Evolutionary conservation across 2,888 invertebrate species (phyloP), one percentile per base, ranked within the genome.

Genomic region (Nymphalis urticae): DNA sequence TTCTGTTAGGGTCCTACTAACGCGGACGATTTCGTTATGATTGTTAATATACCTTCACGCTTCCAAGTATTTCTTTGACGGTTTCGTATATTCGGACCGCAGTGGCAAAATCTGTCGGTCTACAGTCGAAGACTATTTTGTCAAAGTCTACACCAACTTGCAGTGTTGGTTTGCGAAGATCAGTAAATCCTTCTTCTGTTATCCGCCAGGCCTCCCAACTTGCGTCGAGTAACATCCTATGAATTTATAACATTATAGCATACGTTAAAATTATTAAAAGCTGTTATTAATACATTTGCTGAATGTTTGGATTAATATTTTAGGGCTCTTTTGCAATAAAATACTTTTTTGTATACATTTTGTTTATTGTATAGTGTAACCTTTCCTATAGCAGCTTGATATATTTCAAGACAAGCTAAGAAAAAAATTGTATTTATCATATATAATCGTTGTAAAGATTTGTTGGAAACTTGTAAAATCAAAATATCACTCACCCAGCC

Each of bases 201-300:
- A 84, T 85, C 0, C 85, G 82, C 89, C 91, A 90, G 8, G 84
- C 77, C 62, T 90, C 89, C 90, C 91, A 92, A 0, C 69, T 74
- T 3, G 85, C 87, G 51, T 86, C 83, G 17, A 83, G 8, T 32
- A 84, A 78, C n/a, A 75, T 48, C 0, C 90, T 90, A 72, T n/a
- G 58, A 62, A 27, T 42, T 21, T 10, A 47, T 6, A 53, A 36
- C n/a, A 36, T 54, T 54, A 24, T 21, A 16, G 19, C 2, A 9
- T 19, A 0, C 8, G 50, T 8, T n/a, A 8, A 9, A 50, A 50
- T 50, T 50, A 19, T 19, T 17, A 17, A 16, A 48, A 6, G 6
- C 4, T 48, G 17, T 7, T n/a, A 5, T 21, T 21, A 21, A 21
- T 21, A n/a, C 13, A 17, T 13, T 48, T 17, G 17, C 17, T 6